A percentile compares a stretch with the other conserved stretches of the same genome.
phyloP scores from a whole-genome alignment of 2,797 vertebrate genomes.

The Hylomyscus alleni region DNA sequence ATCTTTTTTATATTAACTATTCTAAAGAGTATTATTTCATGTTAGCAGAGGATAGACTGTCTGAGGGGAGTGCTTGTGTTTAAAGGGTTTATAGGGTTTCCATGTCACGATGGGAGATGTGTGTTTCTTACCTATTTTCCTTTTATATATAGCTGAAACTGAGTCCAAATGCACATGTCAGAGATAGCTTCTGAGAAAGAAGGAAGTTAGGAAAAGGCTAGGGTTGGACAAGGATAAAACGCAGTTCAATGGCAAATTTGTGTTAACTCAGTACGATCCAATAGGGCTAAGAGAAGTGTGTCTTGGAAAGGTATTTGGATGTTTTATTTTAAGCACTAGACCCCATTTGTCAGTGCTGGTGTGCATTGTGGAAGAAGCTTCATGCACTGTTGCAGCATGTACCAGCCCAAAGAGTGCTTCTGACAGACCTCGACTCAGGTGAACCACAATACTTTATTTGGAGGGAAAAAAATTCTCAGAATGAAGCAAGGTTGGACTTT shows the following conservation, averaged over 20 bases:
- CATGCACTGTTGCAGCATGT: too few species aligned
- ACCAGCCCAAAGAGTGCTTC: background rate
- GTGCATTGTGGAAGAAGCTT: background rate
- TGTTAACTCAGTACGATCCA: background rate
- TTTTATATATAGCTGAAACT: slow-evolving; percentile 11
- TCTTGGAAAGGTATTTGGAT: background rate
- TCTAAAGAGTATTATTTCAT: slow-evolving; percentile 21
- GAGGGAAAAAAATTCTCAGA: background rate
- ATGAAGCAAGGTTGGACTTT: background rate
- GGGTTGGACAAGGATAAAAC: background rate
- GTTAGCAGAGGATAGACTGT: background rate
- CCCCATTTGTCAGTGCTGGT: background rate
- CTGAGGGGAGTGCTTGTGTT: background rate
- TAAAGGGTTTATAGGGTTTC: background rate
- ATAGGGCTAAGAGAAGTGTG: background rate
- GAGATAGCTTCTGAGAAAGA: background rate
- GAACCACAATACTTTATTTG: background rate
- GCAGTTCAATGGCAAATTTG: background rate
- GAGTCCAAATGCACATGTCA: background rate
- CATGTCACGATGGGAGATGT: background rate
- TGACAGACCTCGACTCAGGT: too few species aligned
- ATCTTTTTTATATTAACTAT: background rate
- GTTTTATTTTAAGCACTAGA: background rate
- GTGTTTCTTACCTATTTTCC: background rate
- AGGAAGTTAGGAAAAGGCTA: slow-evolving; percentile 1